Base-by-base conservation (phyloP, 1,140 invertebrate genomes). In the Euschistus heros region DNA sequence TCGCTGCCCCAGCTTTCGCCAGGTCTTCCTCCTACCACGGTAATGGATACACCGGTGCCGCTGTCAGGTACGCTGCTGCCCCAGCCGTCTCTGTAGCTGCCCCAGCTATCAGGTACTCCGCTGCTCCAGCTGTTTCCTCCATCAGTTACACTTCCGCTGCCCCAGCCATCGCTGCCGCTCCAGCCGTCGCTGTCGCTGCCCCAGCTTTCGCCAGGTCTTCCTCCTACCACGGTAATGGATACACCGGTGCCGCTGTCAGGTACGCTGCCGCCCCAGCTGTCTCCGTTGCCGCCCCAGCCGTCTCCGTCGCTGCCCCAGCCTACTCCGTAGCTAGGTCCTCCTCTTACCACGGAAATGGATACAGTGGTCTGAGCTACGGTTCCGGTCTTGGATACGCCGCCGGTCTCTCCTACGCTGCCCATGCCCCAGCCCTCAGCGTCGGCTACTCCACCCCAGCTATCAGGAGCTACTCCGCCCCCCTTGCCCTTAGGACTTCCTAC, bases 41-140 rank as follows among this genome's bases (percentile, higher is more conserved):
- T 27, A 22, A 37, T 37, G 37, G 64, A 26, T 44, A 62, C 22
- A 27, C 50, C 42, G 68, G 66, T 26, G 69, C 67, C 50, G 68
- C 66, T 20, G 44, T 69, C 66, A 67, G 52, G 52, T 59, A 60
- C 54, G 17, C 20, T 20, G 50, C 66, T 15, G 66, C 69, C 47
- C 65, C 68, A 50, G 64, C 68, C 18, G 63, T 63, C 24, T 52
- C 57, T 68, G 66, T 68, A 66, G 65, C 69, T 27, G 37, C 64
- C 8, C 63, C 66, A 22, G 64, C 64, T 47, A 63, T 67, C 63
- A 67, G 26, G 52, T 60, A 42, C 57, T 64, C 65, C 65, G 65
- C 69, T 26, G 60, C 67, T 22, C 22, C 61, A 42, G 59, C 59
- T 18, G 59, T 44, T 8, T 44, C 59, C 20, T n/a, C 64, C 44